phyloP scores from a whole-genome alignment of 2,113 vertebrate species.

The Stigmatopora nigra region DNA sequence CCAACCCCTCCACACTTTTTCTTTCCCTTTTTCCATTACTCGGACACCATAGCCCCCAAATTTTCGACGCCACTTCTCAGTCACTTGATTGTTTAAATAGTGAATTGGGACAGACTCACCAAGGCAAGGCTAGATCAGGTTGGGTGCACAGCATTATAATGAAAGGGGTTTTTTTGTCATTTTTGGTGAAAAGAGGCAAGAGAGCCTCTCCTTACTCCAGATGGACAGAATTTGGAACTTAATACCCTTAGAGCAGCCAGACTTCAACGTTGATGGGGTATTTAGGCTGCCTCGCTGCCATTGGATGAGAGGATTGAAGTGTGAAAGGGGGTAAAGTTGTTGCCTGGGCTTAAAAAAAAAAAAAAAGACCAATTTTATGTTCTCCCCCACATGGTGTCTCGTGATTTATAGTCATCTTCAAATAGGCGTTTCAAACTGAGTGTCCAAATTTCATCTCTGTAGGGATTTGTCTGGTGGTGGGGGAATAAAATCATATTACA shows the following conservation, averaged over 20 bases:
- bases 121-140: slow-evolving; percentile 19
- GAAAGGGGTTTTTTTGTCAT: slow-evolving; percentile 24
- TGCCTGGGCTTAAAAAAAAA: slow-evolving; percentile 36
- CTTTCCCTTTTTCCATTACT: slow-evolving; percentile 22
- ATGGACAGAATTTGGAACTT: slow-evolving; percentile 68
- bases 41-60: slow-evolving; percentile 24
- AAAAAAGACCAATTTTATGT: slow-evolving; percentile 54
- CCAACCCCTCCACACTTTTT: slow-evolving; percentile 17
- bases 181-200: slow-evolving; percentile 37
- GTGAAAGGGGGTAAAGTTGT: slow-evolving; percentile 14
- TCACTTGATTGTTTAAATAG: slow-evolving; percentile 52
- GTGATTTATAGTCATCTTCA: slow-evolving; percentile 60
- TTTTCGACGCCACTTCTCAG: slow-evolving; percentile 40
- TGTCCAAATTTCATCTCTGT: slow-evolving; percentile 60
- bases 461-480: slow-evolving; percentile 16
- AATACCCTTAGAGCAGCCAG: slow-evolving; percentile 59
- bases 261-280: slow-evolving; percentile 60
- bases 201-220: slow-evolving; percentile 47
- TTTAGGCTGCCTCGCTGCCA: slow-evolving; percentile 45
- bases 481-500: slow-evolving; percentile 20
- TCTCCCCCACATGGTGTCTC: slow-evolving; percentile 50
- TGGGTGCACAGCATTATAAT: slow-evolving; percentile 35
- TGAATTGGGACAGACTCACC: slow-evolving; percentile 30
- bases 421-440: slow-evolving; percentile 64
- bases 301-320: slow-evolving; percentile 44